These are phyloP conservation scores for Agraylea sexmaculata DNA, from an alignment of 1,140 invertebrate species.

Conservation along the genomic window DNA sequence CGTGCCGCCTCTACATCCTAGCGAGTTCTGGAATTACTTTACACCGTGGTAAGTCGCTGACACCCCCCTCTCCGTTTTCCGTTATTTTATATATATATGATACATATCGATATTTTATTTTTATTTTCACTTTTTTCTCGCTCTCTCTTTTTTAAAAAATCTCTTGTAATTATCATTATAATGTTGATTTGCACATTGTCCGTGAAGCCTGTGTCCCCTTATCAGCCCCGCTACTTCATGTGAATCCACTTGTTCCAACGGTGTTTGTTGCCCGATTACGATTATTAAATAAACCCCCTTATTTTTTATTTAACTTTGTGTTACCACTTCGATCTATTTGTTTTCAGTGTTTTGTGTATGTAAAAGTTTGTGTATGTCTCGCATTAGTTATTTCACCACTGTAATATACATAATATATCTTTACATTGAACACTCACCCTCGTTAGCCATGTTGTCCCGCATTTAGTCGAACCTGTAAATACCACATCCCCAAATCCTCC, in stretches of 20 bases:
- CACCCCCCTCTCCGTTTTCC: slow-evolving; percentile 30
- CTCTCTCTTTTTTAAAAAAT: background rate
- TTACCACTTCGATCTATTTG: slow-evolving; percentile 31
- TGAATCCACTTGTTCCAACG: too few relatives aligned
- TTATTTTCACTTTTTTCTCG: slow-evolving; percentile 4
- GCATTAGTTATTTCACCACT: slow-evolving; percentile 42
- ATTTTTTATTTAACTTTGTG: slow-evolving; percentile 26
- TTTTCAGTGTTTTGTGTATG: slow-evolving; percentile 46
- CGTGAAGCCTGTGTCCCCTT: too few relatives aligned
- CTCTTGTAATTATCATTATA: background rate
- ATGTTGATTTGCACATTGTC: too few relatives aligned
- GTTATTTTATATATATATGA: slow-evolving; percentile 18
- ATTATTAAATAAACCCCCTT: too few relatives aligned
- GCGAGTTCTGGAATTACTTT: slow-evolving; percentile 95
- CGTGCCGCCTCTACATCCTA: slow-evolving; percentile 55
- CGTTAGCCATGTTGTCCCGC: too few relatives aligned
- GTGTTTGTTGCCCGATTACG: too few relatives aligned
- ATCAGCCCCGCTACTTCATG: too few relatives aligned
- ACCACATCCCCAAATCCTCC: too few relatives aligned
- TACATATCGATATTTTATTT: slow-evolving; percentile 16
- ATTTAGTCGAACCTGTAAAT: too few relatives aligned
- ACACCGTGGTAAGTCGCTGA: slow-evolving; percentile 89
- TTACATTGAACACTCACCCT: too few relatives aligned
- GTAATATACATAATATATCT: slow-evolving; percentile 21
- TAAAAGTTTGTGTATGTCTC: slow-evolving; percentile 44